A percentile compares a stretch with the other conserved stretches of the same genome.
Conservation (phyloP, 37 sponge, comb jelly and placozoan genomes). For the Aplysina aerophoba region DNA sequence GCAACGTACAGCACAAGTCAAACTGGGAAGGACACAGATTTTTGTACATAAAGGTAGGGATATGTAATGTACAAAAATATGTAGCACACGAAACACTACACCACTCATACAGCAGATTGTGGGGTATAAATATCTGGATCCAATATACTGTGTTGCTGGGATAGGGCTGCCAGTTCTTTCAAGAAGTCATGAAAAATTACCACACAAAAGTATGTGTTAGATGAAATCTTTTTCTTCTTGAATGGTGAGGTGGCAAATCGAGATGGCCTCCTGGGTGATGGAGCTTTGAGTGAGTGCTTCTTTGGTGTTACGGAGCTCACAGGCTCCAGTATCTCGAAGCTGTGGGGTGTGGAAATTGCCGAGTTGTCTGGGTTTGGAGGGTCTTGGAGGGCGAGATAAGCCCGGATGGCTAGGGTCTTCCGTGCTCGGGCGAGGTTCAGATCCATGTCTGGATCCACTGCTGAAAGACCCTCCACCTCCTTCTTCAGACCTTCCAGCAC, state of each 20-base stretch:
- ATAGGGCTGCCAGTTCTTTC: slow-evolving; percentile 72
- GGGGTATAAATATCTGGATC: slow-evolving; percentile 35
- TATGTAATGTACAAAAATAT: not conserved
- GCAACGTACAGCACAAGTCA: too few species aligned
- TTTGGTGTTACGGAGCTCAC: not conserved
- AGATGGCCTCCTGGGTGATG: not conserved
- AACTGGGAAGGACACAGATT: too few species aligned
- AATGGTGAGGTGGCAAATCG: not conserved
- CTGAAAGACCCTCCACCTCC: slow-evolving; percentile 33
- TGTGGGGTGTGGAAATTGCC: not conserved
- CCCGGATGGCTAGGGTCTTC: slow-evolving; percentile 80
- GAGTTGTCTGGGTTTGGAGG: slow-evolving; percentile 14
- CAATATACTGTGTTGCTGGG: slow-evolving; percentile 71
- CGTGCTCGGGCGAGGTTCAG: slow-evolving; percentile 67
- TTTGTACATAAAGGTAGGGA: not conserved
- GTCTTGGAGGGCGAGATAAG: not conserved
- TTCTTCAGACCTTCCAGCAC: slow-evolving; percentile 61
- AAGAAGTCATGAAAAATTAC: slow-evolving; percentile 85
- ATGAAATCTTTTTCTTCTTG: slow-evolving; percentile 58
- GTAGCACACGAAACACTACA: not conserved
- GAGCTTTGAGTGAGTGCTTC: not conserved
- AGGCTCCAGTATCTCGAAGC: not conserved
- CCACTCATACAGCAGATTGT: not conserved
- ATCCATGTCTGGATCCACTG: slow-evolving; percentile 61
- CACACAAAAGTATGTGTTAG: slow-evolving; percentile 71